Conservation (phyloP, 2,888 invertebrate species). For the Sylvicola fuscatus region DNA sequence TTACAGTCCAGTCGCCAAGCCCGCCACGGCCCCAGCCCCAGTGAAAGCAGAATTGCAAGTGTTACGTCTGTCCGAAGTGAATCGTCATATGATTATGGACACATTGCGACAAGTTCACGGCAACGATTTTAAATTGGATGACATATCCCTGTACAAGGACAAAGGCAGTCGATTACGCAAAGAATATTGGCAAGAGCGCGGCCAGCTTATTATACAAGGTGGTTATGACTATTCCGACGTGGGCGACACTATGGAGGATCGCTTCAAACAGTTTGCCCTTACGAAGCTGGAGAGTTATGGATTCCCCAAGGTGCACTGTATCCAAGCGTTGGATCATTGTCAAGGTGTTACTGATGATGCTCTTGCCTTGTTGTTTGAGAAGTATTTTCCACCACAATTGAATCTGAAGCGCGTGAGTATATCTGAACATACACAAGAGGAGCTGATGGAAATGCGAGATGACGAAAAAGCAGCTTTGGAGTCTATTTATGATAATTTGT, state of each 20-base stretch:
- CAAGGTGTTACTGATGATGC: constrained; percentile 49
- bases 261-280: constrained; percentile 47
- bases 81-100: constrained; percentile 51
- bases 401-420: constrained; percentile 24
- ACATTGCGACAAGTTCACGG: constrained; percentile 56
- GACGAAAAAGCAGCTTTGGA: constrained; percentile 57
- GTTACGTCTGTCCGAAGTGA: constrained; percentile 41
- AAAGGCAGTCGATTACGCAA: constrained; percentile 44
- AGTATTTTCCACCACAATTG: constrained; percentile 35
- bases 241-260: constrained; percentile 18
- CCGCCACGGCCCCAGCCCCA: constrained; percentile 27
- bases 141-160: constrained; percentile 39
- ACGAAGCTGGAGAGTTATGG: constrained; percentile 55
- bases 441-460: constrained; percentile 38
- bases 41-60: constrained; percentile 60
- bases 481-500: constrained; percentile 54
- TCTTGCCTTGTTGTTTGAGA: constrained; percentile 43
- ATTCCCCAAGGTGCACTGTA: constrained; percentile 51
- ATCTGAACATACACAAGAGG: constrained; percentile 24
- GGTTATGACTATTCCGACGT: constrained; percentile 21
- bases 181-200: constrained; percentile 57
- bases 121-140: constrained; percentile 37
- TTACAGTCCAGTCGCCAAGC: constrained; percentile 23
- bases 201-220: constrained; percentile 52
- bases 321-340: constrained; percentile 48